Base-by-base conservation (phyloP, 2,888 invertebrate genomes). In the Diaperis boleti region DNA sequence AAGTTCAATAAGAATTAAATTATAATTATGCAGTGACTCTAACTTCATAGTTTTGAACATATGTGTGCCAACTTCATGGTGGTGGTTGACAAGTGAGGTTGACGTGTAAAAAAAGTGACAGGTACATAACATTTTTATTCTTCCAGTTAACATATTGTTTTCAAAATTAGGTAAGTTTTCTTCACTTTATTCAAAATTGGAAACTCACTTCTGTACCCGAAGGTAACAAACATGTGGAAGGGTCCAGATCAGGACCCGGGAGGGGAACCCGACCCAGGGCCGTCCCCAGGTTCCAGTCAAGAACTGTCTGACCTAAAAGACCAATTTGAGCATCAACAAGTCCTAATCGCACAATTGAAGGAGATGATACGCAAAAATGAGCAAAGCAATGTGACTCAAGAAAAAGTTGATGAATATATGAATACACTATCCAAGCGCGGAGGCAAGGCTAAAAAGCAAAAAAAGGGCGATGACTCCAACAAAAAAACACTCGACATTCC, bases 351-450 rank as follows among this genome's bases (percentile, higher is more conserved):
- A 20, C 82, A 82, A 64, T 66, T 83, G 18, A 82, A 82, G 64
- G 82, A 82, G 71, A 79, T 82, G 77, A 69, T 83, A 39, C 72
- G 79, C 15, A 82, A 81, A 67, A 76, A 69, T 42, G 82, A 83
- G 52, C 81, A 81, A 55, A 77, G 76, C 26, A 76, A 69, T 33
- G 78, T 81, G 6, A 78, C 79, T 3, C 78, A 79, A 55, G 82
- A 82, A 71, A 81, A 82, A 72, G 79, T 82, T n/a, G 81, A 80
- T 47, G 79, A 81, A 69, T 82, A 81, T 71, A 79, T 82, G 26
- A 79, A 79, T 55, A 81, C 81, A 5, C 69, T 82, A 33, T 79
- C 76, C 11, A 79, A 78, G 72, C 78, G 77, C 68, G 79, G 76
- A 61, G 78, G 78, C 2, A 76, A 79, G 55, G 79, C 76, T 18